Base-by-base conservation (phyloP, 1,140 invertebrate species). In the Octopus sinensis region DNA sequence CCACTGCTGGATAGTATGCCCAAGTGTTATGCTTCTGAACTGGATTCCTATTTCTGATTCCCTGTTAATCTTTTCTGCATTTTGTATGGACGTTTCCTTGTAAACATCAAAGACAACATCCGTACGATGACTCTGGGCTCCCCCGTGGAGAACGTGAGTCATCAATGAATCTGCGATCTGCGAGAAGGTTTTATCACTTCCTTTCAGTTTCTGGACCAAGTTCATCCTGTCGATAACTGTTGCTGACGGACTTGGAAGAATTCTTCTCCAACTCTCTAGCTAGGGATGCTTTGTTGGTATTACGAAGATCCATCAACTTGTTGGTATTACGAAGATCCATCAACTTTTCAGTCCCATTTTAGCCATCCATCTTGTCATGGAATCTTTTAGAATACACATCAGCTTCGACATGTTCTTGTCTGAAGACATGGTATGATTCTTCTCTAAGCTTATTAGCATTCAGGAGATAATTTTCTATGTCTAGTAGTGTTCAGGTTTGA, bases 301-400 rank as follows among this genome's bases (percentile, higher is more conserved):
- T 62, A 17, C 56, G 17, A 17, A 62, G 56, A 76, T 80, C 17
- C 30, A 73, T 76, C 80, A 82, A 54, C 79, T 82, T 79, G 56
- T 62, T 62, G 56, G 7, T 62, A 7, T 62, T 62, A 17, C 56
- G 17, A 17, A 12, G 56, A 76, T 80, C 17, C 30, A 73, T 76
- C 80, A 82, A 54, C 79, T 82, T 79, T 83, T 80, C 43, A 81
- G 79, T 53, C 68, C 77, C 13, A n/a, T 79, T 51, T 56, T 30
- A 51, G 51, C 4, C 30, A 80, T 17, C 73, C 23, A 23, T 23
- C 23, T 77, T 68, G 62, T 62, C 56, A 62, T 62, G 56, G 17
- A 62, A 62, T 17, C 17, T 9, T 62, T 12, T 62, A 62, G 56
- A 12, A 12, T 4, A 6, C 54, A 68, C 5, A 71, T 75, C 52